These are phyloP conservation scores for Alces alces DNA, from an alignment of 2,113 vertebrate genomes.

Conservation along the genomic window DNA sequence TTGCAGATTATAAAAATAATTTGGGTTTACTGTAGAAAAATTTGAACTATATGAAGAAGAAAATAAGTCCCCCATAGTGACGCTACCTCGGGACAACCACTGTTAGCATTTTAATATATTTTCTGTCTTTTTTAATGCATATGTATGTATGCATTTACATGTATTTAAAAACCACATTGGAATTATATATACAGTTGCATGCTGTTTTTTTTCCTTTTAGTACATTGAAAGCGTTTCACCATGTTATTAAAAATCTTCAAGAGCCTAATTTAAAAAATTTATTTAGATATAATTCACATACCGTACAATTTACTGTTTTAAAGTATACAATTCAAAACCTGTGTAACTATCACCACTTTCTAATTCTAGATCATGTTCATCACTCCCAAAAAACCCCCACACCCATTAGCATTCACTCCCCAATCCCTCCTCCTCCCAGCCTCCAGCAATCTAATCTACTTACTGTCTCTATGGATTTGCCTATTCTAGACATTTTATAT, in stretches of 20 bases:
- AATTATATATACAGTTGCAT: not conserved
- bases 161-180: not conserved
- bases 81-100: not conserved
- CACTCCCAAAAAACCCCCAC: not conserved
- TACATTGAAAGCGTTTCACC: not conserved
- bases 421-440: not conserved
- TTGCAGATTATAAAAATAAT: not conserved
- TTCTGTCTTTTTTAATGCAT: not conserved
- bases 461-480: not conserved
- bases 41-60: not conserved
- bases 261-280: not conserved
- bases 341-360: not conserved
- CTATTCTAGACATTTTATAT: not conserved
- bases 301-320: not conserved
- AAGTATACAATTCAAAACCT: not conserved
- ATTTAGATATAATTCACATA: constrained; percentile 19
- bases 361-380: constrained; percentile 19
- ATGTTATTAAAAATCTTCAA: constrained; percentile 30
- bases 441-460: not conserved
- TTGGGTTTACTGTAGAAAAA: not conserved
- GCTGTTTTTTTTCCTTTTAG: not conserved
- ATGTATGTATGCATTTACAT: not conserved
- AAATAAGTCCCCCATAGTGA: not conserved
- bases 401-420: not conserved
- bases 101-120: not conserved